Base-by-base conservation (phyloP, 2,113 vertebrate genomes). In the Gallinago media region DNA sequence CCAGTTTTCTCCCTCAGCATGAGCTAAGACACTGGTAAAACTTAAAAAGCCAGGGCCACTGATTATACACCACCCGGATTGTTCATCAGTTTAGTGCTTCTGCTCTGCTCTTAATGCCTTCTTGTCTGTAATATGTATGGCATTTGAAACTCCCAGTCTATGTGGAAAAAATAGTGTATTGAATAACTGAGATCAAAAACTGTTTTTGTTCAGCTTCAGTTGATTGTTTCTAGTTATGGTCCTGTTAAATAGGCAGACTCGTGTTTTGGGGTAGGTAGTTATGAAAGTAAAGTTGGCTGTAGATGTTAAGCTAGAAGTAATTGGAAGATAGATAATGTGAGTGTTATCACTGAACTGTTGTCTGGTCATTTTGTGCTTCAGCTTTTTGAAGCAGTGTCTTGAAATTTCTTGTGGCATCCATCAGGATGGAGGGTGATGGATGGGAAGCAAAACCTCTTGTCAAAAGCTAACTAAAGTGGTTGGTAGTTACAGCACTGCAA, bases 141-240 rank as follows among this genome's bases (percentile, higher is more conserved):
- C 2, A 9, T 7, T 75, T 61, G 26, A 85, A 44, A 89, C 71
- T 13, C 1, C 0, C 70, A 0, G 59, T 67, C 34, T 58, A 0
- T 5, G 2, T 52, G 23, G 49, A 55, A 65, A 59, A 36, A 34
- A 22, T 4, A 1, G 15, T 27, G 7, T 29, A 27, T 15, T 85
- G 61, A 50, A 55, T 67, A 82, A n/a, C 10, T 31, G 32, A 63
- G 15, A 56, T 78, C 36, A 34, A 79, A 18, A 56, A 2, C 27
- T 54, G 31, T 8, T 32, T 66, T 23, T 80, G 7, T 76, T 88
- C 12, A 31, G 0, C 27, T 67, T 42, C 3, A 78, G 44, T 47
- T 67, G 58, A 9, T 92, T n/a, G 13, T 23, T 81, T 67, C 23
- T 78, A 46, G 32, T 23, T 73, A n/a, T 5, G 4, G 4, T 9